Evolutionary conservation across 2,113 vertebrate species (phyloP), one percentile per base, ranked within the genome.

Genomic region (Coracopsis vasa): DNA sequence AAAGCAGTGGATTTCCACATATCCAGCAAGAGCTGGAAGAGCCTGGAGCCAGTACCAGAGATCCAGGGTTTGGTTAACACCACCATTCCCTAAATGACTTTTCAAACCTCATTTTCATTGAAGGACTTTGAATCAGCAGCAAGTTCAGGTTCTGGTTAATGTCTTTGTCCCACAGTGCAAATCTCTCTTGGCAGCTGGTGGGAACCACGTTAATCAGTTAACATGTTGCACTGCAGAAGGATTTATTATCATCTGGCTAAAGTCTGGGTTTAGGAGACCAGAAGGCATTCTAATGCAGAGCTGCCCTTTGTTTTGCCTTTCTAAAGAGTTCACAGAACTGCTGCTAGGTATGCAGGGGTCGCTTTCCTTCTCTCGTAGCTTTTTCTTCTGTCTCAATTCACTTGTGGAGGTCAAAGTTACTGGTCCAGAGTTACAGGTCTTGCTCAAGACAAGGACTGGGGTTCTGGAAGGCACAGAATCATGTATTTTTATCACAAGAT

Each of bases 221-320:
- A 89, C 91, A 50, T 7, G 12, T 72, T 95, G 69, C 20, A 8
- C 88, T 85, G 83, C 13, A 1, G 81, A 58, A 95, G 88, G 86
- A 96, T 97, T 97, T 97, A 94, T 95, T 94, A 72, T 66, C 47
- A 71, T 95, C 81, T 96, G 97, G 94, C 91, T 96, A 60, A 84
- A 94, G 90, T 79, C 77, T 86, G 86, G 85, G 45, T 93, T 91
- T 78, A 61, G 93, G 93, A 97, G 94, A 78, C n/a, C 82, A 80
- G 95, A 91, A 97, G 96, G 94, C 94, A 95, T 97, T 84, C 93
- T 93, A 97, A 97, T 97, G 96, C 78, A 89, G 90, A 97, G 94
- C 72, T 93, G 90, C 67, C 66, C 83, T 96, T 96, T 97, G 97
- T 97, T 97, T 84, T 84, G 73, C 4, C 77, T 93, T 86, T 93